Conservation (phyloP, 1,140 invertebrate species). For the Caenorhabditis briggsae region DNA sequence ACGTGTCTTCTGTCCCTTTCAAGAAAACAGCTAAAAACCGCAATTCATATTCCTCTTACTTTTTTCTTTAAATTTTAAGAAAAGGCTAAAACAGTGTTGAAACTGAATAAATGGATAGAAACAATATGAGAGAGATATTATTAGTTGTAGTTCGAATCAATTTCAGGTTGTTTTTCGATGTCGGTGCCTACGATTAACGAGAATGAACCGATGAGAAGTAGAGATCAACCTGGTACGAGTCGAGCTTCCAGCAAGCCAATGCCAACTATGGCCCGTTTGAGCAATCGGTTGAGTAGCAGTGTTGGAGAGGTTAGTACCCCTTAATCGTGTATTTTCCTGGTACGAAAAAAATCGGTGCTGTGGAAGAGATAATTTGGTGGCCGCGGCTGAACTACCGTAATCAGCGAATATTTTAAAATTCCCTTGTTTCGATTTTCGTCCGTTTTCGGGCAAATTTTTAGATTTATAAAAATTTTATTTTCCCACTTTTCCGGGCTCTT, state of each 20-base stretch:
- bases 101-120: background rate
- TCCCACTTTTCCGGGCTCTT: too few species aligned
- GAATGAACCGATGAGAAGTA: background rate
- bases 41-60: background rate
- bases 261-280: conserved; percentile 46
- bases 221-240: conserved; percentile 23
- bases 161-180: conserved; percentile 51
- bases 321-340: too few species aligned
- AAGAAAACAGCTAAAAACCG: background rate
- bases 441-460: too few species aligned
- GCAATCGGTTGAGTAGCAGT: conserved; percentile 62
- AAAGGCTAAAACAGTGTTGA: background rate
- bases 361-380: too few species aligned
- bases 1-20: conserved; percentile 14
- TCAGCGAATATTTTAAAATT: too few species aligned
- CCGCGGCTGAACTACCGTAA: too few species aligned
- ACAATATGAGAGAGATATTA: background rate
- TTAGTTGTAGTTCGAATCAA: background rate
- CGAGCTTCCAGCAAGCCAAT: background rate
- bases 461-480: too few species aligned
- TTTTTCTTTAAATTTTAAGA: background rate
- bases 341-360: too few species aligned
- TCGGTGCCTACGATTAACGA: background rate
- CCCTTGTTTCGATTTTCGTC: too few species aligned
- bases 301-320: conserved; percentile 54